Evolutionary conservation across 1,140 invertebrate genomes (phyloP).

Genomic region (Prorops nasuta): DNA sequence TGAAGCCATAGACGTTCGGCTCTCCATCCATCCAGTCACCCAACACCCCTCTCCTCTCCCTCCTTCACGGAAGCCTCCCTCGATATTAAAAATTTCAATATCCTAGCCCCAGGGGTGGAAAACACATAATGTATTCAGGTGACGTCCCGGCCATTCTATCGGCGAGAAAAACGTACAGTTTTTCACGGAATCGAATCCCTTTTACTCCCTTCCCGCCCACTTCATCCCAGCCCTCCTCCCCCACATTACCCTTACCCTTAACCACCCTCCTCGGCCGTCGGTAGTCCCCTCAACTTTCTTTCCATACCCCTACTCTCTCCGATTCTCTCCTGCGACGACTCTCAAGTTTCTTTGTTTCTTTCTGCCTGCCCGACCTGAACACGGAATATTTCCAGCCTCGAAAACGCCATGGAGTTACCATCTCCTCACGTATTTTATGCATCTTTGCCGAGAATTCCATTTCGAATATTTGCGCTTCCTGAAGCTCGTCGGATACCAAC

Average conservation of each 20-base stretch:
- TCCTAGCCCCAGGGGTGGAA: slow-evolving; percentile 57
- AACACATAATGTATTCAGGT: slow-evolving; percentile 60
- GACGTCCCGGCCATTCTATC: slow-evolving; percentile 58
- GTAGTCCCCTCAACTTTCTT: background rate
- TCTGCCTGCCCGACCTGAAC: slow-evolving; percentile 32
- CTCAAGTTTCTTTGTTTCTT: slow-evolving; percentile 40
- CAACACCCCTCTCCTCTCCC: slow-evolving; percentile 12
- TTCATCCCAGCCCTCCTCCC: slow-evolving; percentile 10
- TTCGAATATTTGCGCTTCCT: too few species aligned
- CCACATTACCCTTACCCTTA: slow-evolving; percentile 11
- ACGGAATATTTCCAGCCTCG: slow-evolving; percentile 16
- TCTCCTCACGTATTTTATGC: too few species aligned
- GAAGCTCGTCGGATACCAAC: too few species aligned
- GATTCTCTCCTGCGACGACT: slow-evolving; percentile 6
- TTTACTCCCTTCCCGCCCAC: slow-evolving; percentile 4
- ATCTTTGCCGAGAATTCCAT: too few species aligned
- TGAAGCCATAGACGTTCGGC: slow-evolving; percentile 37
- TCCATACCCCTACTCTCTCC: background rate
- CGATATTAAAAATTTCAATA: slow-evolving; percentile 60
- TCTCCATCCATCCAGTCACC: slow-evolving; percentile 25
- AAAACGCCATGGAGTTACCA: background rate
- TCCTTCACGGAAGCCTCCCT: slow-evolving; percentile 33
- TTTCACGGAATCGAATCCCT: slow-evolving; percentile 55
- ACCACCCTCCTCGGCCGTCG: slow-evolving; percentile 9
- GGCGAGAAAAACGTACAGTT: slow-evolving; percentile 58